Evolutionary conservation across 2,113 vertebrate species (phyloP).

Genomic region (Scolopax mira): DNA sequence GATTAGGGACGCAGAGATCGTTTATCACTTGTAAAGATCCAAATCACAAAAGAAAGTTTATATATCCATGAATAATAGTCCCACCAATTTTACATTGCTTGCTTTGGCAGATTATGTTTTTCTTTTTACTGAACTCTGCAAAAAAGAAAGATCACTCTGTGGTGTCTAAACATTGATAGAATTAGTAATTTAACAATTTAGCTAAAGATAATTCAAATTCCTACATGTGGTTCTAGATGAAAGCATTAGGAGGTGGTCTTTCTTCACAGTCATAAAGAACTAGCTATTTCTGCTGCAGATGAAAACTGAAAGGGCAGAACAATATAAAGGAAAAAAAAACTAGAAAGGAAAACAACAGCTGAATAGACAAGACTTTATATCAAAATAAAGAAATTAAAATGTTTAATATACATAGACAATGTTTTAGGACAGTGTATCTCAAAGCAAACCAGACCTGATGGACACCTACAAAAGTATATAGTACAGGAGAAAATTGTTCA

Average conservation of each 20-base stretch:
- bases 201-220: background rate
- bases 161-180: background rate
- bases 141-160: background rate
- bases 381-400: background rate
- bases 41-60: background rate
- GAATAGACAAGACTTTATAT: background rate
- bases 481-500: background rate
- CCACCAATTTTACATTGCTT: background rate
- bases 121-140: background rate
- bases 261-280: background rate
- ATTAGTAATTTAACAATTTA: background rate
- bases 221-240: background rate
- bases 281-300: background rate
- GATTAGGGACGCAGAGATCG: background rate
- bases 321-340: background rate
- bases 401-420: background rate
- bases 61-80: background rate
- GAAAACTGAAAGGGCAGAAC: background rate
- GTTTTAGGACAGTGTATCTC: background rate
- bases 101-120: background rate
- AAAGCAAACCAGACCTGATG: background rate
- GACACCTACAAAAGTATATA: background rate
- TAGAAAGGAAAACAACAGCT: background rate
- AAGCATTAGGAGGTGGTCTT: background rate
- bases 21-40: background rate